Evolutionary conservation across 1,140 invertebrate species (phyloP).

Genomic region (Monochamus saltuarius): DNA sequence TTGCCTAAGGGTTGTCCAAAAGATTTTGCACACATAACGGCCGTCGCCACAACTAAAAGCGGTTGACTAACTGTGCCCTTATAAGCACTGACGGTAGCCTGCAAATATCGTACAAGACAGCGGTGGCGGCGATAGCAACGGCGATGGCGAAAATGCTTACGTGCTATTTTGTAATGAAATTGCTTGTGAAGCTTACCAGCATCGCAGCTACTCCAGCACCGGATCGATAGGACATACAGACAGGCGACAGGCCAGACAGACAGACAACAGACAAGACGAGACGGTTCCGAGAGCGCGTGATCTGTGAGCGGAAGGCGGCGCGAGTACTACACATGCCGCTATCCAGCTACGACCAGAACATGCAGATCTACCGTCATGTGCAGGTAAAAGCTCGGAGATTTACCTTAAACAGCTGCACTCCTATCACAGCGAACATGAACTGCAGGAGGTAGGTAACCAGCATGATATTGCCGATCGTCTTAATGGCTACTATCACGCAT

Average conservation of each 20-base stretch:
- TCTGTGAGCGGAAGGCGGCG: slow-evolving; percentile 37
- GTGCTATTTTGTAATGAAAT: slow-evolving; percentile 14
- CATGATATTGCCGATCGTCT: slow-evolving; percentile 99
- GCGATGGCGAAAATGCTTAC: neutral
- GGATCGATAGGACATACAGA: slow-evolving; percentile 18
- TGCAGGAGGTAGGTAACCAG: slow-evolving; percentile 98
- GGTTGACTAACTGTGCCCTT: too few species aligned
- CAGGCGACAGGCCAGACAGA: slow-evolving; percentile 40
- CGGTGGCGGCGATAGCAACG: slow-evolving; percentile 3
- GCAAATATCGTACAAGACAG: too few species aligned
- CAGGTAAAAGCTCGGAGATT: slow-evolving; percentile 50
- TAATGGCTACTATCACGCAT: slow-evolving; percentile 98
- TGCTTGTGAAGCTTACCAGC: slow-evolving; percentile 41
- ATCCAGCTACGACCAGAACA: slow-evolving; percentile 45
- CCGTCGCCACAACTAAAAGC: too few species aligned
- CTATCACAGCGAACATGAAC: slow-evolving; percentile 99
- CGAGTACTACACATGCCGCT: slow-evolving; percentile 28
- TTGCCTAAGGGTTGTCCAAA: too few species aligned
- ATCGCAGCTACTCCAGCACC: slow-evolving; percentile 8
- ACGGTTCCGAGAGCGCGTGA: slow-evolving; percentile 29
- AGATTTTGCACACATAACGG: too few species aligned
- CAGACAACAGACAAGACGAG: slow-evolving; percentile 31
- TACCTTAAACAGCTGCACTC: slow-evolving; percentile 99
- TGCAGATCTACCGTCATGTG: slow-evolving; percentile 47
- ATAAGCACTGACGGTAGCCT: too few species aligned